Conservation (phyloP, 2,888 invertebrate species). For the Heteromyza rotundicornis region DNA sequence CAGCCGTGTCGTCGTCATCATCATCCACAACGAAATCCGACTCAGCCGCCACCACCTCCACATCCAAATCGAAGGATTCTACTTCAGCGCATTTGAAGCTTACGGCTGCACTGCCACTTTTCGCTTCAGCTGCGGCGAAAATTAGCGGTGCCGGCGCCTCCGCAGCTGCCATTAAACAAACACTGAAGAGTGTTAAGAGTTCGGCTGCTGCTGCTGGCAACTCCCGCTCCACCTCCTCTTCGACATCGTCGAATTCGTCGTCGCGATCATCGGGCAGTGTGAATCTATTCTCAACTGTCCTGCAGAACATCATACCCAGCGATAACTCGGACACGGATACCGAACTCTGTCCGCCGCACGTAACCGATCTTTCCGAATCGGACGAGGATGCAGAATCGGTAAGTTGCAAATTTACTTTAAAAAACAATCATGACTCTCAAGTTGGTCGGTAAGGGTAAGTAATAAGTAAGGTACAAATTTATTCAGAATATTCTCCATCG, state of each 20-base stretch:
- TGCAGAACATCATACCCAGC: conserved; percentile 70
- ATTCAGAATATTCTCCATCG: no score
- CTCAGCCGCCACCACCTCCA: conserved; percentile 24
- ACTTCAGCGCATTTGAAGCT: conserved; percentile 54
- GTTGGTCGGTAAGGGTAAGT: no score
- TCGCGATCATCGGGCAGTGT: conserved; percentile 58
- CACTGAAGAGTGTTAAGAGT: conserved; percentile 46
- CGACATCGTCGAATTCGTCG: conserved; percentile 56
- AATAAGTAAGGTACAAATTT: no score
- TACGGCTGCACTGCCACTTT: conserved; percentile 44
- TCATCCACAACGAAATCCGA: no score
- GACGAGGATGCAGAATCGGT: conserved; percentile 96
- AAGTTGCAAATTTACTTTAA: no score
- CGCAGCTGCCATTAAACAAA: conserved; percentile 51
- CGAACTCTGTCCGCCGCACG: conserved; percentile 79
- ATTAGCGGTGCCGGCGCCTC: conserved; percentile 44
- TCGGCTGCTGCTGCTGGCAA: conserved; percentile 41
- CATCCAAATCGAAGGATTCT: conserved; percentile 34
- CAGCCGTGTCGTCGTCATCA: conserved; percentile 33
- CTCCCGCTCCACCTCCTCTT: conserved; percentile 54
- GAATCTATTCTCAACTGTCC: conserved; percentile 55
- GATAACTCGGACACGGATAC: conserved; percentile 88
- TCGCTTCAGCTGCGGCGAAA: conserved; percentile 52
- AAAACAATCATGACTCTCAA: no score
- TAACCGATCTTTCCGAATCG: conserved; percentile 93